phyloP scores from a whole-genome alignment of 2,888 invertebrate species.

The Meta bourneti region DNA sequence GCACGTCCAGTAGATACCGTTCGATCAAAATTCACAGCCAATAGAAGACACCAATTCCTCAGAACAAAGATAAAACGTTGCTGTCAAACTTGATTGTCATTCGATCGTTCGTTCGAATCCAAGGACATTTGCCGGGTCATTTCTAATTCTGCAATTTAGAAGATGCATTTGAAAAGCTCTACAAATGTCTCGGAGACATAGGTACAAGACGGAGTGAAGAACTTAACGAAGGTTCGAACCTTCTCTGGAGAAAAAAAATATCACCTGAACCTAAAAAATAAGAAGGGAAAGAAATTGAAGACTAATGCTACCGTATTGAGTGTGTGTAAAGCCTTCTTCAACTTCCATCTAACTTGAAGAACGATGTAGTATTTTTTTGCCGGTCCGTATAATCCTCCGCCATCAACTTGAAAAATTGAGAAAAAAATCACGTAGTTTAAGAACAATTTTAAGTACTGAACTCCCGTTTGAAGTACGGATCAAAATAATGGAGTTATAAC shows the following conservation, averaged over 20 bases:
- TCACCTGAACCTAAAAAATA: constrained; percentile 23
- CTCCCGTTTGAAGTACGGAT: constrained; percentile 26
- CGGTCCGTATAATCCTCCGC: constrained; percentile 31
- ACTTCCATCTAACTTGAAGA: constrained; percentile 51
- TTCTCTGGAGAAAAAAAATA: constrained; percentile 23
- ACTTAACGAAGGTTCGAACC: constrained; percentile 30
- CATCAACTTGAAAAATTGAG: constrained; percentile 57
- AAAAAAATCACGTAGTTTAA: constrained; percentile 29
- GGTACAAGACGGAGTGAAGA: background rate
- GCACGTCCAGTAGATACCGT: background rate
- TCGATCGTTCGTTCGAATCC: constrained; percentile 20
- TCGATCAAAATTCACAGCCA: background rate
- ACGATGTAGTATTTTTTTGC: constrained; percentile 42
- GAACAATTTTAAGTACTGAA: constrained; percentile 21
- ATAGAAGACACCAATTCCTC: background rate
- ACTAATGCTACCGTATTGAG: constrained; percentile 63
- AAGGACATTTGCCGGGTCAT: constrained; percentile 6
- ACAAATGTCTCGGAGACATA: constrained; percentile 22
- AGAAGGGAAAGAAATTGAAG: constrained; percentile 24
- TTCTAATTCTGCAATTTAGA: constrained; percentile 40
- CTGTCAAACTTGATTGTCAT: constrained; percentile 11
- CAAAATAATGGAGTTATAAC: constrained; percentile 67
- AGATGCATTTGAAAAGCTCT: constrained; percentile 39
- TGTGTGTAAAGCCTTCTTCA: constrained; percentile 55
- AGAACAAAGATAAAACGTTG: background rate